phyloP scores from a whole-genome alignment of 2,797 vertebrate species.

The Psittacula derbiana region DNA sequence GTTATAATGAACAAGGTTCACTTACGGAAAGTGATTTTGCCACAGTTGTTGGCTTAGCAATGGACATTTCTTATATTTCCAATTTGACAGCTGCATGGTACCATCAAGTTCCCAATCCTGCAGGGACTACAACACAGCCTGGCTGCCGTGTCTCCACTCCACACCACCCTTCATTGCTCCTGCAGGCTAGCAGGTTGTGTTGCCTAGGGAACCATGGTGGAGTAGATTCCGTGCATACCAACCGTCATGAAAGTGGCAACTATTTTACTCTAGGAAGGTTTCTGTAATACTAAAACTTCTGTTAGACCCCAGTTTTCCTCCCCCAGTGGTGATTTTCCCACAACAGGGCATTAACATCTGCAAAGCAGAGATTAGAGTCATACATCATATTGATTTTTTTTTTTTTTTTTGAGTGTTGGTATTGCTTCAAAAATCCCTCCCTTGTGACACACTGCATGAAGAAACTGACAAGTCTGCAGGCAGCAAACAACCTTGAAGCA shows the following conservation, averaged over 20 bases:
- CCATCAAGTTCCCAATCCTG: neutral
- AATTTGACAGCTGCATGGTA: neutral
- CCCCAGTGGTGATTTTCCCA: neutral
- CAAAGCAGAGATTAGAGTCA: constrained; percentile 46
- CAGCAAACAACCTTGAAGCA: constrained; percentile 46
- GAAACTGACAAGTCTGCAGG: constrained; percentile 34
- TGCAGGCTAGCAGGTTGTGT: neutral
- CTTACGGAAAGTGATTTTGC: neutral
- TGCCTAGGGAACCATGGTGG: neutral
- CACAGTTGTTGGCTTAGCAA: neutral
- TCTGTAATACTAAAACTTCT: neutral
- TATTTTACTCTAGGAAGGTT: neutral
- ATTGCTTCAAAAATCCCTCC: constrained; percentile 44
- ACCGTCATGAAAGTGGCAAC: neutral
- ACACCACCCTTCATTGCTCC: neutral
- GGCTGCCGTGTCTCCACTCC: neutral
- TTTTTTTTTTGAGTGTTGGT: neutral
- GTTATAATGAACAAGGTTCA: neutral
- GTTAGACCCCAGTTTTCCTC: neutral
- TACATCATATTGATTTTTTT: neutral
- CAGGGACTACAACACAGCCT: neutral
- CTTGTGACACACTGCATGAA: constrained; percentile 6
- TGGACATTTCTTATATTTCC: neutral
- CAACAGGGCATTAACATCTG: constrained; percentile 33
- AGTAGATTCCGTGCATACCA: neutral